phyloP scores from a whole-genome alignment of 2,888 invertebrate species.

The Callinectes sapidus region DNA sequence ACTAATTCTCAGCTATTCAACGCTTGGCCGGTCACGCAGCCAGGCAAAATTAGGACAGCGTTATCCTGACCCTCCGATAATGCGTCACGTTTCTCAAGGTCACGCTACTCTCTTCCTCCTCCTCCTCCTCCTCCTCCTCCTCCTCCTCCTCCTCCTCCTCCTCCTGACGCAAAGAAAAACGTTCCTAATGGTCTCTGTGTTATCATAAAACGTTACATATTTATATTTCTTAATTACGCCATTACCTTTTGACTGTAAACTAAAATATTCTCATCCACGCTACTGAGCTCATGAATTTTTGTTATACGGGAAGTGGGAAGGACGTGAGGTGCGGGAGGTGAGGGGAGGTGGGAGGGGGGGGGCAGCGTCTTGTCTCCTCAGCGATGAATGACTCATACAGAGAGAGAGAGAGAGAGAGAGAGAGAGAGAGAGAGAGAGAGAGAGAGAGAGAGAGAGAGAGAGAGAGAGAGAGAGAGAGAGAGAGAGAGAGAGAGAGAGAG shows the following conservation, averaged over 20 bases:
- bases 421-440: too few species aligned
- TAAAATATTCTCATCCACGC: neutral
- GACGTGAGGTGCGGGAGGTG: neutral
- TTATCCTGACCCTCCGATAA: neutral
- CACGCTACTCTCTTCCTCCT: neutral
- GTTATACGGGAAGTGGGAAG: neutral
- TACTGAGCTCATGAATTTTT: neutral
- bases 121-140: neutral
- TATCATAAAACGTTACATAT: neutral
- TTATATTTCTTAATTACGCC: neutral
- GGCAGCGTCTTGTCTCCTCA: neutral
- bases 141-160: neutral
- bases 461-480: too few species aligned
- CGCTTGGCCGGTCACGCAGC: conserved; percentile 2
- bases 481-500: too few species aligned
- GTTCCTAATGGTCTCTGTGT: neutral
- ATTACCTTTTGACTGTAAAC: neutral
- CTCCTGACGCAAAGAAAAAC: neutral
- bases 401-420: too few species aligned
- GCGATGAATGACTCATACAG: neutral
- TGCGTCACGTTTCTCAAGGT: conserved; percentile 10
- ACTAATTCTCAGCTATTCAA: neutral
- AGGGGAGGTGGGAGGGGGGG: too few species aligned
- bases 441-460: too few species aligned
- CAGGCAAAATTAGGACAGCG: neutral